Evolutionary conservation across 92 coral and sea anemone genomes (phyloP).

Genomic region (Nematostella vectensis): DNA sequence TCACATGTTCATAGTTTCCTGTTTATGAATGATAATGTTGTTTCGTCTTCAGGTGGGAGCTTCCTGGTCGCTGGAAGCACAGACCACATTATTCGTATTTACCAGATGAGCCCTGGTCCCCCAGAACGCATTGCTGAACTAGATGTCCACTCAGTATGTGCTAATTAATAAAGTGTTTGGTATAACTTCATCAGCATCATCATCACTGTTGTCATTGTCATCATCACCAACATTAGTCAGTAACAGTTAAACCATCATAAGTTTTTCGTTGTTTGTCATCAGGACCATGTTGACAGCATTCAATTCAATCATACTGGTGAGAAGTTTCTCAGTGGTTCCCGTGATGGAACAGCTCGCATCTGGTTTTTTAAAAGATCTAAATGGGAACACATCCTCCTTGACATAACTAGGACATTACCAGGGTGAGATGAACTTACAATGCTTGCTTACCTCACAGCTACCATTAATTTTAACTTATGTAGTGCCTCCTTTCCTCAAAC

Average conservation of each 20-base stretch:
- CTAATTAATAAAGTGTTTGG: neutral
- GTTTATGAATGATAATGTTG: too few species aligned
- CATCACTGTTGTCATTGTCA: too few species aligned
- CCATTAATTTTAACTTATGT: too few species aligned
- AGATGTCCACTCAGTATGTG: conserved; percentile 73
- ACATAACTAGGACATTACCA: conserved; percentile 56
- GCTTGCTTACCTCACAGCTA: too few species aligned
- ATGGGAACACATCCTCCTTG: conserved; percentile 78
- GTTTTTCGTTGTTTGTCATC: neutral
- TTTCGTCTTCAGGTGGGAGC: conserved; percentile 89
- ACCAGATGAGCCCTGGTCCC: conserved; percentile 90
- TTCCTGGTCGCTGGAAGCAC: conserved; percentile 97
- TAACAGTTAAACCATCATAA: neutral
- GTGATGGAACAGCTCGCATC: conserved; percentile 94
- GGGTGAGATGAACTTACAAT: conserved; percentile 48
- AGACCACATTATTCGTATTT: conserved; percentile 86
- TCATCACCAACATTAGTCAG: too few species aligned
- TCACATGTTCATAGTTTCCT: too few species aligned
- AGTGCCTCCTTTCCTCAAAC: too few species aligned
- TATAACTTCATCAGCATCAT: too few species aligned
- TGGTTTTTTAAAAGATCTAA: conserved; percentile 86
- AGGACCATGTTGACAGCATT: conserved; percentile 99
- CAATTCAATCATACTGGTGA: conserved; percentile 92
- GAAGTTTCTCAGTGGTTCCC: conserved; percentile 94
- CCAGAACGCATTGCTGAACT: conserved; percentile 97